Conservation (phyloP, 2,797 vertebrate species). For the Sphenodon punctatus region DNA sequence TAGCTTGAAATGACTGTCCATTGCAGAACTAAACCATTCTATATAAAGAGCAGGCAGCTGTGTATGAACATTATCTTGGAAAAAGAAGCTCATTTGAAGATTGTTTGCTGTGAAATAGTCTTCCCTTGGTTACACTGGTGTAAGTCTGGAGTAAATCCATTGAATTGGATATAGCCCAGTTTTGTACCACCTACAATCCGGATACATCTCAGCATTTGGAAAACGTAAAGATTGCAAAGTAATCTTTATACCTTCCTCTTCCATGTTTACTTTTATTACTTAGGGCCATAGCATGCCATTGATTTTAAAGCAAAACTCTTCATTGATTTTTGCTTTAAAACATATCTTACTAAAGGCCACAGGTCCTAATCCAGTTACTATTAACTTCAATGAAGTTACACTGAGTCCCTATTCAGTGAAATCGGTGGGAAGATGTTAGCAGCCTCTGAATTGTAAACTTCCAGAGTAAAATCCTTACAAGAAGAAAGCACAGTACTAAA, state of each 20-base stretch:
- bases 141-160: not conserved
- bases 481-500: not conserved
- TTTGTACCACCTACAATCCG: not conserved
- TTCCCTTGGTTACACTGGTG: not conserved
- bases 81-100: no score
- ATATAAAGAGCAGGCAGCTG: not conserved
- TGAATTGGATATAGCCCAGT: not conserved
- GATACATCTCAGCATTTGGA: not conserved
- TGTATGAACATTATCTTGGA: no score
- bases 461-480: not conserved
- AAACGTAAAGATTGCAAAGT: not conserved
- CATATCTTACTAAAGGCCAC: not conserved
- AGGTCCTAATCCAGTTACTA: no score
- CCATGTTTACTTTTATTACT: not conserved
- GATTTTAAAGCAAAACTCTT: not conserved
- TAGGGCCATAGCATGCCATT: not conserved
- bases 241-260: not conserved
- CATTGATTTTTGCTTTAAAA: not conserved
- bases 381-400: no score
- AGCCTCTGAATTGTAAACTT: not conserved
- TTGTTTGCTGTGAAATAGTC: not conserved
- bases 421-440: no score
- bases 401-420: no score
- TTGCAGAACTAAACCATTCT: not conserved
- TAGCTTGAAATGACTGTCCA: not conserved